Evolutionary conservation across 2,888 invertebrate genomes (phyloP).

Genomic region (Bimastos eiseni): DNA sequence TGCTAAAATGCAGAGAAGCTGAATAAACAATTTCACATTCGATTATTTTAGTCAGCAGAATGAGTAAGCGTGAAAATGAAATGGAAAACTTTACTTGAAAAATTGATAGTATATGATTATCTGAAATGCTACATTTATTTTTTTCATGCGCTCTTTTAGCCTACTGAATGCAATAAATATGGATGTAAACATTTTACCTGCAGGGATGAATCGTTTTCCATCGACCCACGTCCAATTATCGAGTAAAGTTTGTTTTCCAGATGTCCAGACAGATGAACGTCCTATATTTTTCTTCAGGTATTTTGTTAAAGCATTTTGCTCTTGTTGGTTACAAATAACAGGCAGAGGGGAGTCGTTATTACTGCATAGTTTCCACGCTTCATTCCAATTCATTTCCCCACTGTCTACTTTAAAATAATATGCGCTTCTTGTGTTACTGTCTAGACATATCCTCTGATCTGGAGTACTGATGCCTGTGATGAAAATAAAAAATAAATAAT

Average conservation of each 20-base stretch:
- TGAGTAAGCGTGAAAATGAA: too few relatives aligned
- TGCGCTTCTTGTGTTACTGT: not conserved
- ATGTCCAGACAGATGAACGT: not conserved
- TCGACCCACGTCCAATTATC: not conserved
- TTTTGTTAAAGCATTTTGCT: not conserved
- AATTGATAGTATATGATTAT: too few relatives aligned
- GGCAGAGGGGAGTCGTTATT: not conserved
- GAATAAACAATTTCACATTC: too few relatives aligned
- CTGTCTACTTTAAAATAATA: not conserved
- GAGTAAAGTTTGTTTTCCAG: not conserved
- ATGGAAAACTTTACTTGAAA: too few relatives aligned
- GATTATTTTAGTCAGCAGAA: too few relatives aligned
- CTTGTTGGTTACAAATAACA: not conserved
- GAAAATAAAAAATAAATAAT: not conserved
- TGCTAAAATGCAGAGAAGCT: too few relatives aligned
- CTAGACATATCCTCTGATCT: not conserved
- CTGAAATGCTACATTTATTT: too few relatives aligned
- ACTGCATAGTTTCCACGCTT: not conserved
- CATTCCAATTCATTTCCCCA: not conserved
- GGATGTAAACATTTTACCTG: not conserved
- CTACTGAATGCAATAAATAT: too few relatives aligned
- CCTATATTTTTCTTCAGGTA: not conserved
- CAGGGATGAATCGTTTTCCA: not conserved
- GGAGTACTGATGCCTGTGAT: not conserved
- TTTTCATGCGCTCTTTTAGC: too few relatives aligned